Evolutionary conservation across 2,113 vertebrate species (phyloP).

Genomic region (Neogobius melanostomus): DNA sequence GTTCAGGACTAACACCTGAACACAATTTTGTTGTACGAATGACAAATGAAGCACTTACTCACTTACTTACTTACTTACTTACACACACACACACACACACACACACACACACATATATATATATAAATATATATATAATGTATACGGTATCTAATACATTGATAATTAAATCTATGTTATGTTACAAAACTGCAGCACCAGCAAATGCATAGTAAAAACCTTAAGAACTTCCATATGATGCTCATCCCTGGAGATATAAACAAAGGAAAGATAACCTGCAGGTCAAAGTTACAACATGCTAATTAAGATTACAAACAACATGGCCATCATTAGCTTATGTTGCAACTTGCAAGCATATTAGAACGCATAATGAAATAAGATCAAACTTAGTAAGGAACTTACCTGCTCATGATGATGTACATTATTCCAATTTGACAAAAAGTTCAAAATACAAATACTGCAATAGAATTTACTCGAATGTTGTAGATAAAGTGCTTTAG

Average conservation of each 20-base stretch:
- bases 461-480: too few relatives aligned
- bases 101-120: too few relatives aligned
- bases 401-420: background rate
- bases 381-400: background rate
- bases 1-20: too few relatives aligned
- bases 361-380: background rate
- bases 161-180: background rate
- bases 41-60: too few relatives aligned
- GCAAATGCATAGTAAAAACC: background rate
- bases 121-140: too few relatives aligned
- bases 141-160: background rate
- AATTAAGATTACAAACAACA: background rate
- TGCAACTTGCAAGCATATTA: background rate
- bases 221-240: background rate
- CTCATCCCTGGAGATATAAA: background rate
- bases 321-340: background rate
- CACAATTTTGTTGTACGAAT: too few relatives aligned
- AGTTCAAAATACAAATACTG: too few relatives aligned
- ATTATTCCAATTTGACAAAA: too few relatives aligned
- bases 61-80: too few relatives aligned
- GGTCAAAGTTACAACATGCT: background rate
- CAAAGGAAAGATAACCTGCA: background rate
- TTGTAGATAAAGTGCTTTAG: too few relatives aligned
- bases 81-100: too few relatives aligned
- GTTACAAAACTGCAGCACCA: background rate